These are phyloP conservation scores for Pseudopodoces humilis DNA, from an alignment of 2,113 vertebrate genomes.

Conservation along the genomic window DNA sequence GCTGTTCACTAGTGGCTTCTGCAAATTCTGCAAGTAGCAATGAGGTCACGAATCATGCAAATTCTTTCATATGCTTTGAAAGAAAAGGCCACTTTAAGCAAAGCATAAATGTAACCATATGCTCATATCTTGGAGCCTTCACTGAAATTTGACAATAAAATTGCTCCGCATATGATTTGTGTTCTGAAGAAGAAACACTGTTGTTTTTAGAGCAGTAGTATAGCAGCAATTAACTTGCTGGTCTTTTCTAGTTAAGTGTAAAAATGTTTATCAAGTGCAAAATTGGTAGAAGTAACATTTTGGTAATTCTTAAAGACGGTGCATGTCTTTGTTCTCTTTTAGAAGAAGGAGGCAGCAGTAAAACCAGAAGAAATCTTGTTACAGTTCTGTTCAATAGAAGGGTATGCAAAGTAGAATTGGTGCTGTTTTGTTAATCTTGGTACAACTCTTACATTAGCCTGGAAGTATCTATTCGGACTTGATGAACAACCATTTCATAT, in stretches of 20 bases:
- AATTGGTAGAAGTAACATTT: not conserved
- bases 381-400: not conserved
- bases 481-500: not conserved
- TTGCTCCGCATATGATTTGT: not conserved
- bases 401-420: not conserved
- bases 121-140: not conserved
- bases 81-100: slow-evolving; percentile 20
- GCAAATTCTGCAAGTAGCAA: slow-evolving; percentile 3
- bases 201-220: not conserved
- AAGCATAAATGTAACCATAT: slow-evolving; percentile 58
- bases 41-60: slow-evolving; percentile 28
- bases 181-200: not conserved
- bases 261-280: not conserved
- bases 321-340: not conserved
- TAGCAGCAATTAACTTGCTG: not conserved
- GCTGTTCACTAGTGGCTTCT: slow-evolving; percentile 35
- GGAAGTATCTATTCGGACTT: not conserved
- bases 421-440: not conserved
- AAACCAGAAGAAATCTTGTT: not conserved
- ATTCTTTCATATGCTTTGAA: slow-evolving; percentile 24
- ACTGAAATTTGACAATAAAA: slow-evolving; percentile 18
- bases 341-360: not conserved
- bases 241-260: not conserved
- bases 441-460: not conserved
- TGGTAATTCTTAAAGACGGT: not conserved